These are phyloP conservation scores for Callimorpha dominula DNA, from an alignment of 2,888 invertebrate genomes.

Conservation along the genomic window DNA sequence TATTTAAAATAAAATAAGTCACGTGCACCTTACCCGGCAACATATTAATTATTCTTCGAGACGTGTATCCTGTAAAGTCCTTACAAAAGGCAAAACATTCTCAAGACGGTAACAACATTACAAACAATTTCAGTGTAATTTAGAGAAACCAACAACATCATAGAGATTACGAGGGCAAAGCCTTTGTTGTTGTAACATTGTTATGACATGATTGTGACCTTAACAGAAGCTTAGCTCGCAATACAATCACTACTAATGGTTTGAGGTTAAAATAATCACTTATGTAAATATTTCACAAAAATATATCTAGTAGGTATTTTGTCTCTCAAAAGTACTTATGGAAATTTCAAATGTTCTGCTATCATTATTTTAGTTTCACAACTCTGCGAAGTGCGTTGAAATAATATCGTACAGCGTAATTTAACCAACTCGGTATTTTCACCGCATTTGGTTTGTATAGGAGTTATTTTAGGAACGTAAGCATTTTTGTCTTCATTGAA, in stretches of 20 bases:
- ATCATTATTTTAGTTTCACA: slow-evolving; percentile 4
- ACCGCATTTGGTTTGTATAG: not conserved
- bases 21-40: not conserved
- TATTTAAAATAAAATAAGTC: not conserved
- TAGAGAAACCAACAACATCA: slow-evolving; percentile 13
- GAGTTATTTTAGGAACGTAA: not conserved
- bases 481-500: not conserved
- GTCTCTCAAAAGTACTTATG: not conserved
- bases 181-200: slow-evolving; percentile 16
- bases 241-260: slow-evolving; percentile 17
- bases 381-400: slow-evolving; percentile 3
- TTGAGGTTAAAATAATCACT: slow-evolving; percentile 21
- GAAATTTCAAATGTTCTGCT: not conserved
- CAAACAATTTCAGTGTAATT: slow-evolving; percentile 13
- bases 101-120: slow-evolving; percentile 5
- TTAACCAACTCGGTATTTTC: slow-evolving; percentile 1
- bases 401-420: slow-evolving; percentile 4
- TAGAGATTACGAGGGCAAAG: slow-evolving; percentile 6
- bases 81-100: slow-evolving; percentile 1
- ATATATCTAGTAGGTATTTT: not conserved
- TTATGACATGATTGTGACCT: slow-evolving; percentile 12
- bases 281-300: not conserved
- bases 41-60: not conserved
- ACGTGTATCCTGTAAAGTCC: not conserved
- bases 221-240: slow-evolving; percentile 4